Conservation (phyloP, 2,113 vertebrate genomes). For the Boleophthalmus pectinirostris region DNA sequence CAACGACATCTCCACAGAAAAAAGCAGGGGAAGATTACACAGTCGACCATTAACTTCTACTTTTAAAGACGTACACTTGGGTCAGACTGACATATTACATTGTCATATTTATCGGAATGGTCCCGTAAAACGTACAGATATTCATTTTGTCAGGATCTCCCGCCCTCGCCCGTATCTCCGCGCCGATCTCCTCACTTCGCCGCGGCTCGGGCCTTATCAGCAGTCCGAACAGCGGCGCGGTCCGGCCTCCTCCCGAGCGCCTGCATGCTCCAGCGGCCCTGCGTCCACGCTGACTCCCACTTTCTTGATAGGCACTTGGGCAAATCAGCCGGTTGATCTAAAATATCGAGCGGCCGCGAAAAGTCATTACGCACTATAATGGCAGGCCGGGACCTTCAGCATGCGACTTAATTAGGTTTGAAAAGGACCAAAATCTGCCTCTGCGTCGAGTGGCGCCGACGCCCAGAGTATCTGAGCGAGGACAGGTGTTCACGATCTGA, state of each 20-base stretch:
- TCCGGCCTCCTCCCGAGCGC: constrained; percentile 62
- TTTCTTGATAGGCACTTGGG: constrained; percentile 78
- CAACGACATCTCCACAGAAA: too few species aligned
- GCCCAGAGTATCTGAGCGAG: constrained; percentile 49
- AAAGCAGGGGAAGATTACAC: too few species aligned
- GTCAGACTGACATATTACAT: too few species aligned
- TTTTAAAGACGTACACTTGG: too few species aligned
- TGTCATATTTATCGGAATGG: too few species aligned
- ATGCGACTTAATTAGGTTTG: constrained; percentile 83
- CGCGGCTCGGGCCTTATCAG: constrained; percentile 72
- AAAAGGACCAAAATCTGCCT: constrained; percentile 70
- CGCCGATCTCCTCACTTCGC: constrained; percentile 67
- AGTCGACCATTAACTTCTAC: too few species aligned
- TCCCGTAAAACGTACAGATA: too few species aligned
- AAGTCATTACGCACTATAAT: constrained; percentile 84
- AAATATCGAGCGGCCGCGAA: constrained; percentile 81
- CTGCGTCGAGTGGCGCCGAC: constrained; percentile 47
- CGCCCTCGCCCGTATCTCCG: background rate
- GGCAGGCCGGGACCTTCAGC: constrained; percentile 76
- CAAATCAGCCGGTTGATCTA: constrained; percentile 84
- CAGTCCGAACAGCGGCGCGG: constrained; percentile 74
- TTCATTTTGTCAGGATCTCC: too few species aligned
- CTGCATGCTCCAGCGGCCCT: constrained; percentile 72
- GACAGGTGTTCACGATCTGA: constrained; percentile 49
- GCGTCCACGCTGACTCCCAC: constrained; percentile 80